Evolutionary conservation across 2,113 vertebrate genomes (phyloP), one percentile per base, ranked within the genome.

Genomic region (Ptyas mucosa): DNA sequence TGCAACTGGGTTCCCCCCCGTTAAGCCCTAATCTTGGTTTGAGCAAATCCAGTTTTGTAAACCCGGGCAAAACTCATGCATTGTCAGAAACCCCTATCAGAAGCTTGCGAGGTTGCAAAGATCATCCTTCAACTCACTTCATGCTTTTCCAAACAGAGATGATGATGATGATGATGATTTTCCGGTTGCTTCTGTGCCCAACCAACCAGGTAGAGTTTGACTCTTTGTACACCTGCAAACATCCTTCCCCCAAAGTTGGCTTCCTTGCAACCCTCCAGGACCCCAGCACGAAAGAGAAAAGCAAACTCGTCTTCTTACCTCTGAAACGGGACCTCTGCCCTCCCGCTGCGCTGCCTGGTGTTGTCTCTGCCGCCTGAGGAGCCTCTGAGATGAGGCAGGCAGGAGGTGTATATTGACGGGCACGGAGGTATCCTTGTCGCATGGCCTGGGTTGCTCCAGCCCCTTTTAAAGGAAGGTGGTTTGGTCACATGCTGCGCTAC

Each of bases 401-500:
- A 89, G 88, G 95, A 97, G 96, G 97, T 97, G 97, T 97, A 97
- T 97, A 97, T 97, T 96, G 97, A 26, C 2, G 24, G 97, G 96
- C 96, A 95, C 97, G 97, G 97, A 97, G 97, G 97, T 96, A 96
- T 96, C 97, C 15, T 81, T 81, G 34, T 96, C 95, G 91, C 95
- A 96, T 95, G 97, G 97, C 96, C 96, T 96, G 96, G 96, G 94
- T 95, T 96, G 94, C 96, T 96, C 95, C 96, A 97, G 96, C 97
- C 97, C 96, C 96, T 97, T 58, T 96, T 96, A 96, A 96, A 96
- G 97, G 96, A 95, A 97, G 95, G 94, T 93, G 81, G 23, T 1
- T 95, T 96, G 34, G 97, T 97, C 97, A 97, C 96, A 97, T 97
- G 97, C 97, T 96, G 94, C 34, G 1, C 90, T 0, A 95, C 97